phyloP scores from a whole-genome alignment of 2,888 invertebrate species.

The Drosophila sordidapex region DNA sequence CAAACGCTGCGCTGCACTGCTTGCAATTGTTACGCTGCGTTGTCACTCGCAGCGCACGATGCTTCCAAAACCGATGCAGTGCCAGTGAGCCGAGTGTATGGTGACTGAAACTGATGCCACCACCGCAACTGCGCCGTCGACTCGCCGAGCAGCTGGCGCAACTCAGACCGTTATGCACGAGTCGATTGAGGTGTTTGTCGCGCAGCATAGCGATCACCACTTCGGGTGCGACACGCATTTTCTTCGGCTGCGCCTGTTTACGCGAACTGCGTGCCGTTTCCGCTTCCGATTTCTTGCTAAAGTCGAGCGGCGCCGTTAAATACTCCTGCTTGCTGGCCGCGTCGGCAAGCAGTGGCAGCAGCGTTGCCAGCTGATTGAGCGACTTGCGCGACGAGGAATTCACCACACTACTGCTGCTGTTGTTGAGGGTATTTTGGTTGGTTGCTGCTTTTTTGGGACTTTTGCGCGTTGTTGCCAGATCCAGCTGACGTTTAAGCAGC shows the following conservation, averaged over 20 bases:
- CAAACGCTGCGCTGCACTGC: conserved; percentile 76
- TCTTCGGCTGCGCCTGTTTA: conserved; percentile 86
- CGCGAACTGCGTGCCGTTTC: conserved; percentile 83
- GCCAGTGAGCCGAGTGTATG: conserved; percentile 85
- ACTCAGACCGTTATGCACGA: conserved; percentile 83
- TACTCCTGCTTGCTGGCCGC: conserved; percentile 81
- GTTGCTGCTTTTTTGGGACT: conserved; percentile 71
- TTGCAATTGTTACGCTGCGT: conserved; percentile 53
- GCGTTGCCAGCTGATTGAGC: conserved; percentile 78
- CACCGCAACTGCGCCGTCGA: conserved; percentile 51
- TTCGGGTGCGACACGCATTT: conserved; percentile 82
- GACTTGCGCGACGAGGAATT: conserved; percentile 70
- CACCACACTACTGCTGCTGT: conserved; percentile 16
- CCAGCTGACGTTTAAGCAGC: conserved; percentile 76
- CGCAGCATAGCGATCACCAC: conserved; percentile 82
- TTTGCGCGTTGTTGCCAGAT: conserved; percentile 67
- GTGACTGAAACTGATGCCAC: conserved; percentile 84
- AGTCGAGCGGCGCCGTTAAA: conserved; percentile 78
- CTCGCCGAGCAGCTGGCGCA: conserved; percentile 77
- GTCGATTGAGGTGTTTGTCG: conserved; percentile 84
- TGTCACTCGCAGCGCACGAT: conserved; percentile 62
- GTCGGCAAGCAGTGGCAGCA: conserved; percentile 79
- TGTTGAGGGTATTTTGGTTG: conserved; percentile 9
- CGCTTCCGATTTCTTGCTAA: conserved; percentile 74
- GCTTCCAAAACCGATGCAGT: conserved; percentile 86